These are phyloP conservation scores for Brachyalestes nurse DNA, from an alignment of 2,797 vertebrate species.

Conservation along the genomic window DNA sequence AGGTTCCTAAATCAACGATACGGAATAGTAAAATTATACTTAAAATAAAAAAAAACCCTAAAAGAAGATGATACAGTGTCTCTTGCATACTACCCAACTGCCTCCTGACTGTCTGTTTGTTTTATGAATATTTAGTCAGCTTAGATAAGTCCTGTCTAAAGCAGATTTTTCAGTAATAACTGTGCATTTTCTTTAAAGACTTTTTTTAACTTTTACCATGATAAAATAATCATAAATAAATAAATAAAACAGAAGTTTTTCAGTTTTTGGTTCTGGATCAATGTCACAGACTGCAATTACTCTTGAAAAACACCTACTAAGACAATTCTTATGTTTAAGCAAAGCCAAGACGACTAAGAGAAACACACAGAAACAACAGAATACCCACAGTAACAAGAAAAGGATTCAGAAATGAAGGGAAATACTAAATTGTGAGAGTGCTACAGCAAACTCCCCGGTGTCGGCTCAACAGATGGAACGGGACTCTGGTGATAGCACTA, in stretches of 20 bases:
- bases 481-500: slow-evolving; percentile 37
- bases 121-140: too few relatives aligned
- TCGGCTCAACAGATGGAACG: slow-evolving; percentile 64
- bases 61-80: too few relatives aligned
- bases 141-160: too few relatives aligned
- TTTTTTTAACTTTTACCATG: neutral
- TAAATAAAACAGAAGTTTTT: too few relatives aligned
- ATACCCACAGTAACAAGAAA: slow-evolving; percentile 44
- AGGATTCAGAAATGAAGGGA: slow-evolving; percentile 47
- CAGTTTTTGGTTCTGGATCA: neutral
- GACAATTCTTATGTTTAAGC: neutral
- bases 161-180: too few relatives aligned
- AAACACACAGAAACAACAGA: slow-evolving; percentile 27
- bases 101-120: too few relatives aligned
- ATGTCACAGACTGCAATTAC: neutral
- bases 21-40: too few relatives aligned
- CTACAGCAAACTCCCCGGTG: slow-evolving; percentile 39
- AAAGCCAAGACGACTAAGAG: slow-evolving; percentile 2
- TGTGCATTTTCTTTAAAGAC: too few relatives aligned
- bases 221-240: neutral
- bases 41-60: too few relatives aligned
- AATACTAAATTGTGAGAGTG: slow-evolving; percentile 32
- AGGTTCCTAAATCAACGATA: too few relatives aligned
- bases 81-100: too few relatives aligned
- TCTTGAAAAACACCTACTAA: neutral